Conservation (phyloP, 2,888 invertebrate species). For the Ormia ochracea region DNA sequence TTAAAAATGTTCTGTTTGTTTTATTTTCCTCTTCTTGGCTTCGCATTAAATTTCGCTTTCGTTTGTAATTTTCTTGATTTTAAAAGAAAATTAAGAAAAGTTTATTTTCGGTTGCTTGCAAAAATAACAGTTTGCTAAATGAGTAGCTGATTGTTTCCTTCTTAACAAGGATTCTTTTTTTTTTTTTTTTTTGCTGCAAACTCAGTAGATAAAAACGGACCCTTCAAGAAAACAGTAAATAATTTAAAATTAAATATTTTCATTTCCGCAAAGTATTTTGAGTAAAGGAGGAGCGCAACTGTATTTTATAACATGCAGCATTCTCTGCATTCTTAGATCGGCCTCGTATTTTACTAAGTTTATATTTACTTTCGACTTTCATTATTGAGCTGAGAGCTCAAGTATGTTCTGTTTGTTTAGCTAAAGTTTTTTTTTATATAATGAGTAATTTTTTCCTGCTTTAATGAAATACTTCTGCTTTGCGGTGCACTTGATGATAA, state of each 20-base stretch:
- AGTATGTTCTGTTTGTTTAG: not conserved
- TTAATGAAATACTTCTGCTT: constrained; percentile 19
- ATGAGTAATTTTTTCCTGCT: not conserved
- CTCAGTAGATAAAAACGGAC: too few relatives aligned
- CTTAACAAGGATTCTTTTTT: too few relatives aligned
- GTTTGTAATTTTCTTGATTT: constrained; percentile 52
- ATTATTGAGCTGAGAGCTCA: not conserved
- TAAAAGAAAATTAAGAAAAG: constrained; percentile 53
- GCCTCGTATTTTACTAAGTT: not conserved
- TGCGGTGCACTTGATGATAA: constrained; percentile 45
- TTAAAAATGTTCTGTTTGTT: constrained; percentile 7
- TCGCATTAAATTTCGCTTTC: constrained; percentile 56
- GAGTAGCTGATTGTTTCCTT: not conserved
- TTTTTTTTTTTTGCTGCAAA: too few relatives aligned
- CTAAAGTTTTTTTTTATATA: not conserved
- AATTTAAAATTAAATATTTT: not conserved
- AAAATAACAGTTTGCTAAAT: constrained; percentile 32
- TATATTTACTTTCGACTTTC: constrained; percentile 11
- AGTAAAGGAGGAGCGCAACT: too few relatives aligned
- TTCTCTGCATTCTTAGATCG: not conserved
- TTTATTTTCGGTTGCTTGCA: not conserved
- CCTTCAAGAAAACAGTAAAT: too few relatives aligned
- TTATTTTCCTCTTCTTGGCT: not conserved
- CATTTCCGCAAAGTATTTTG: not conserved
- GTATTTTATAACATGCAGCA: not conserved